A percentile compares a stretch with the other conserved stretches of the same genome.
These are phyloP conservation scores for Lordiphosa collinella DNA, from an alignment of 1,140 invertebrate genomes.

Conservation along the genomic window DNA sequence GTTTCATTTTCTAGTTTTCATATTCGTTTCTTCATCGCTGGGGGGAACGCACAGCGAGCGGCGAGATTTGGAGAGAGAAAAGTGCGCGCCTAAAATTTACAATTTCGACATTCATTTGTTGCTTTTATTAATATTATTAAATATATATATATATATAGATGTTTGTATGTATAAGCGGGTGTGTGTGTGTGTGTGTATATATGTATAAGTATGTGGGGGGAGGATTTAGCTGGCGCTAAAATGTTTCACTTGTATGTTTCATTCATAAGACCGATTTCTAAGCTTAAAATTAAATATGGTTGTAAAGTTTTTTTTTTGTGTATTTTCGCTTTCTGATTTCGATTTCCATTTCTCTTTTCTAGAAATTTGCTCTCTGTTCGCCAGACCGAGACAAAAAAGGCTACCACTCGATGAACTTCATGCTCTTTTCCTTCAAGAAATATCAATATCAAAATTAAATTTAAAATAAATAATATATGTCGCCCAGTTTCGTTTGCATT, in stretches of 20 bases:
- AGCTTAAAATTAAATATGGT: constrained; percentile 53
- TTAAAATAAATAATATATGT: constrained; percentile 71
- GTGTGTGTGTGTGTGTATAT: constrained; percentile 43
- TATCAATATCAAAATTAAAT: constrained; percentile 56
- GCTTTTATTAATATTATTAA: constrained; percentile 64
- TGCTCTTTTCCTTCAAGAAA: constrained; percentile 45
- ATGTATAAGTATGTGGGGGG: constrained; percentile 13
- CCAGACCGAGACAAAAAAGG: background rate
- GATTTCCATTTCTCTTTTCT: constrained; percentile 14
- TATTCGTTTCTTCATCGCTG: background rate
- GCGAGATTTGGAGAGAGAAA: constrained; percentile 18
- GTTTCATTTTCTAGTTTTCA: constrained; percentile 4
- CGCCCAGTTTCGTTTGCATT: constrained; percentile 5
- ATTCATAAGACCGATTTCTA: constrained; percentile 62
- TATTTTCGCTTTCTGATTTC: constrained; percentile 13
- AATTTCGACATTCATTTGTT: constrained; percentile 51
- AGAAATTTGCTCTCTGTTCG: background rate
- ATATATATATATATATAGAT: constrained; percentile 53
- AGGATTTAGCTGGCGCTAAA: constrained; percentile 53
- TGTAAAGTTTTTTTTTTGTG: background rate
- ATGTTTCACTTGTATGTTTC: constrained; percentile 56
- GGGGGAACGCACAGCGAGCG: background rate
- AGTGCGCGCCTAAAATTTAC: constrained; percentile 49
- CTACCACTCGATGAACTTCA: constrained; percentile 23
- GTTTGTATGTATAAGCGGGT: constrained; percentile 17